Evolutionary conservation across 1,140 invertebrate species (phyloP), one percentile per base, ranked within the genome.

Genomic region (Trichomalopsis sarcophagae): DNA sequence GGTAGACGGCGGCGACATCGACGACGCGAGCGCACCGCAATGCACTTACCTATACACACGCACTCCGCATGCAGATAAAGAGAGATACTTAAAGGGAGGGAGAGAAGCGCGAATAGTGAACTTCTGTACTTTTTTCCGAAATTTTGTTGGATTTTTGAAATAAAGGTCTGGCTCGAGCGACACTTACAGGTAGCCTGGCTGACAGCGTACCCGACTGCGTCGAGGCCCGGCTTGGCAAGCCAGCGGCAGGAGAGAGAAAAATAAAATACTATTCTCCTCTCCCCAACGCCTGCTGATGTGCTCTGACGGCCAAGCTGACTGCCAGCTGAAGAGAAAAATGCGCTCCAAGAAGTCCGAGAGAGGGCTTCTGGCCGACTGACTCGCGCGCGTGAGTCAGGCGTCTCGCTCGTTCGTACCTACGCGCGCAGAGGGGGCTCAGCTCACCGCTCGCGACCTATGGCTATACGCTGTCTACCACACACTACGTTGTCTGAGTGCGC

Each of bases 311-410:
- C 17, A 36, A 17, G 1, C 82, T 79, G 74, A 73, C 27, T 17
- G 2, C 62, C 17, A 84, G 40, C 55, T 21, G 62, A 78, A 50
- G 21, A 50, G 75, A 79, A 84, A 84, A 69, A 44, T 66, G 44
- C 44, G 55, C 55, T 21, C 21, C 21, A 5, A 62, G 55, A 62
- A 66, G 71, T 21, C 55, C 55, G 17, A 62, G 55, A 62, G 76
- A 79, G 44, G 36, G 76, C 82, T 79, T 84, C 76, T 73, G 27
- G 33, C 55, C 77, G 69, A 80, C 83, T 84, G 69, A 62, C 68
- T 14, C 33, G 27, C 30, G 55, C 23, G 62, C 68, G 47, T 47
- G 27, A 27, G 27, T 27, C 27, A 27, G 27, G 71, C 2, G 68
- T 73, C 69, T 62, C 21, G 5, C 17, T 62, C 5, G 55, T 62